Conservation (phyloP, 2,113 vertebrate genomes). For the Channa maculata region DNA sequence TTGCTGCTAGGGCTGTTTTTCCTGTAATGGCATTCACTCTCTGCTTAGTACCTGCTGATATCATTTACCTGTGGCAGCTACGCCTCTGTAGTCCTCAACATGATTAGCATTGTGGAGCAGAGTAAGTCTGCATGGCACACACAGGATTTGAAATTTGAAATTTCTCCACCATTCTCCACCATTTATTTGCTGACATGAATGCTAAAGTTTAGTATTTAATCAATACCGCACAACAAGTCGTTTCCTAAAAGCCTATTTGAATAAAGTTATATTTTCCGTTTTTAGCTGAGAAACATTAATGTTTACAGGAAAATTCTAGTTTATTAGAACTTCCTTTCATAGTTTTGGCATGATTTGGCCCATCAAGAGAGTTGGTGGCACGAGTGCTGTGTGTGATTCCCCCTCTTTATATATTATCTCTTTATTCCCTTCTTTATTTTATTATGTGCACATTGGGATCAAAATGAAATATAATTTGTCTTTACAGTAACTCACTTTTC, state of each 20-base stretch:
- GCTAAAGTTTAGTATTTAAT: slow-evolving; percentile 33
- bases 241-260: slow-evolving; percentile 20
- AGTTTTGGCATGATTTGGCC: neutral
- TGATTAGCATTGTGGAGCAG: slow-evolving; percentile 48
- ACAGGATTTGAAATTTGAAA: slow-evolving; percentile 37
- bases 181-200: slow-evolving; percentile 33
- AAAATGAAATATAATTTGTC: neutral
- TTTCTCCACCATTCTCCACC: slow-evolving; percentile 18
- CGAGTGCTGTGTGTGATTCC: neutral
- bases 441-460: neutral
- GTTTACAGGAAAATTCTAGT: neutral
- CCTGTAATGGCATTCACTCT: slow-evolving; percentile 59
- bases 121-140: slow-evolving; percentile 2
- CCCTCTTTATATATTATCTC: neutral
- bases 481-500: neutral
- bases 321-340: neutral
- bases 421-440: neutral
- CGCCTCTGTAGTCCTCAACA: slow-evolving; percentile 55
- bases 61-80: slow-evolving; percentile 72
- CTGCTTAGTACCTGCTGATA: slow-evolving; percentile 71
- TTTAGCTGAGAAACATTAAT: neutral
- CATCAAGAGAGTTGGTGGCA: neutral
- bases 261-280: slow-evolving; percentile 11
- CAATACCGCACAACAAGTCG: neutral
- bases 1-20: slow-evolving; percentile 58